Percentiles rank a stretch among this genome's conserved stretches.
phyloP scores from a whole-genome alignment of 2,888 invertebrate species.

The Lathronympha strigana region DNA sequence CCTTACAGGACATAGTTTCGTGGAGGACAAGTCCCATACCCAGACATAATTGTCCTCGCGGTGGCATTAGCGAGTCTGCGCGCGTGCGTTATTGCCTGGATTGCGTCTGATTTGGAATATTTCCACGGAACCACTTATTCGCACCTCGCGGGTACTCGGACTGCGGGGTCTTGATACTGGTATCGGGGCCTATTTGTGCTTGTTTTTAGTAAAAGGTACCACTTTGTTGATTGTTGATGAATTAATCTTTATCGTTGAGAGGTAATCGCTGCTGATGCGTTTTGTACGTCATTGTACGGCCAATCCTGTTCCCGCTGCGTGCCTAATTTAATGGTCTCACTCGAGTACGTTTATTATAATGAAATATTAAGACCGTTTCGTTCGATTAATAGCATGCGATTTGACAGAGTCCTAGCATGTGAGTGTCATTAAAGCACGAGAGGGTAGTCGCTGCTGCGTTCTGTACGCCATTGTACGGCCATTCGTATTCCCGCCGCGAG shows the following conservation, averaged over 20 bases:
- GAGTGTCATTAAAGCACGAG: constrained; percentile 53
- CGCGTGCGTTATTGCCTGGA: constrained; percentile 80
- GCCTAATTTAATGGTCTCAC: constrained; percentile 71
- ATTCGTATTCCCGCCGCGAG: constrained; percentile 73
- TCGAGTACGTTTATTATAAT: constrained; percentile 58
- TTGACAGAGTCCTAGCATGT: constrained; percentile 10
- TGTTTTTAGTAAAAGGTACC: not conserved
- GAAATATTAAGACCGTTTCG: not conserved
- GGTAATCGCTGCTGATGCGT: constrained; percentile 74
- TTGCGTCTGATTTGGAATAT: constrained; percentile 81
- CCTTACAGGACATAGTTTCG: constrained; percentile 8
- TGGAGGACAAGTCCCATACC: constrained; percentile 2
- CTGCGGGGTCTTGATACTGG: constrained; percentile 59
- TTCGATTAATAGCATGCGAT: constrained; percentile 12
- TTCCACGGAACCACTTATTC: constrained; percentile 83
- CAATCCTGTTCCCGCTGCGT: constrained; percentile 74
- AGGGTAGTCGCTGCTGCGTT: constrained; percentile 78
- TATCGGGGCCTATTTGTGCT: too few relatives aligned
- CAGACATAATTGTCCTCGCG: constrained; percentile 29
- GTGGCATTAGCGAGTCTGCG: constrained; percentile 73
- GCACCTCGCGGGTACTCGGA: constrained; percentile 58
- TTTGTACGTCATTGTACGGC: constrained; percentile 73
- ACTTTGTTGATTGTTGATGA: too few relatives aligned
- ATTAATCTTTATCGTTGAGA: too few relatives aligned
- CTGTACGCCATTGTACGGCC: constrained; percentile 73